Evolutionary conservation across 2,888 invertebrate genomes (phyloP), one percentile per base, ranked within the genome.

Genomic region (Drosophila tanythrix): DNA sequence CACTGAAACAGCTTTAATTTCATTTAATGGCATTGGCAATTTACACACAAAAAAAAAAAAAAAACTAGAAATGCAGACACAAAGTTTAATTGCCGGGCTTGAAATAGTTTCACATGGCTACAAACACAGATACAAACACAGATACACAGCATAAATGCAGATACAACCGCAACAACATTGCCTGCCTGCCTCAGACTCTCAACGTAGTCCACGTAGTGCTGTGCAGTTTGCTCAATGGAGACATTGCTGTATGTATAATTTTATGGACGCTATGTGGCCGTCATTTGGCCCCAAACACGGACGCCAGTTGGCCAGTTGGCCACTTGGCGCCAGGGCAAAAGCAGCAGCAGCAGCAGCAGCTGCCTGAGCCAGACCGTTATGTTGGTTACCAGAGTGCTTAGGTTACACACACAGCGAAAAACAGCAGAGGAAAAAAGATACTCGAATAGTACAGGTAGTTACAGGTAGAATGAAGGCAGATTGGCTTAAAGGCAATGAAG

Each of bases 51-150:
- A 21, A 55, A 53, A 36, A 15, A 11, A 38, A 29, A 38, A 38
- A 29, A 36, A 55, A 55, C 27, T n/a, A 13, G 4, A 56, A 77
- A 80, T 75, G 77, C 76, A 81, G 76, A 89, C 89, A 74, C 89
- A 76, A 79, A 83, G 82, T 89, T 89, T 84, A 84, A 84, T 84
- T 84, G 89, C 84, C 72, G 67, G 61, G 88, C 89, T 89, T 89
- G 84, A 70, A 87, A 83, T 83, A 83, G 81, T 74, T 73, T 60
- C 61, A 71, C 46, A 70, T 27, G 59, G 38, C 57, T 48, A 36
- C 48, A 62, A 36, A 58, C 63, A 70, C 65, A 80, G 50, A 60
- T 73, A 76, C 56, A 57, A 11, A 21, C 35, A 21, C 48, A 64
- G 35, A 46, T 58, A 11, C 43, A 51, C 52, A 66, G 51, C 60